Percentiles rank a stretch among this genome's conserved stretches.
phyloP scores from a whole-genome alignment of 2,888 invertebrate species.

The Aromia moschata region DNA sequence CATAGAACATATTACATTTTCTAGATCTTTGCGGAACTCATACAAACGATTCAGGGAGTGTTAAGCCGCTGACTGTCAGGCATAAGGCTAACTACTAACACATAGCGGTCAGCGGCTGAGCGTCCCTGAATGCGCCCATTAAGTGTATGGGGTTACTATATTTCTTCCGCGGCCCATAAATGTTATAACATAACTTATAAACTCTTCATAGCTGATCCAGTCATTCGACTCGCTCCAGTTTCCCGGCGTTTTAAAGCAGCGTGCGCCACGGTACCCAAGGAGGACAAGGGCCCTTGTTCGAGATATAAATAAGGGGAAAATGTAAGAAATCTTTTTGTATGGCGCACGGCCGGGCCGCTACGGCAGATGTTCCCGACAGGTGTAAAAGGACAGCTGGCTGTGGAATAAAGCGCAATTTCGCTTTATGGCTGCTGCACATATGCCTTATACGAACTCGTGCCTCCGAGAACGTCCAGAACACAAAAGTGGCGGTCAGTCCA shows the following conservation, averaged over 20 bases:
- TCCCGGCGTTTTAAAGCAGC: background rate
- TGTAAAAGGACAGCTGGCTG: slow-evolving; percentile 31
- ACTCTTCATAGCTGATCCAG: too few species aligned
- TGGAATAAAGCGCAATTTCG: slow-evolving; percentile 14
- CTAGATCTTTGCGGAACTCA: too few species aligned
- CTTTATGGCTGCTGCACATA: slow-evolving; percentile 12
- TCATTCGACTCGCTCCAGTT: too few species aligned
- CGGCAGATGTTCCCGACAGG: slow-evolving; percentile 34
- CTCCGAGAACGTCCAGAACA: slow-evolving; percentile 3
- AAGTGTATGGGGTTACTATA: too few species aligned
- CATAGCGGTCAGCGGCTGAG: too few species aligned
- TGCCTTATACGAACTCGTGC: slow-evolving; percentile 13
- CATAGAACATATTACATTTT: too few species aligned
- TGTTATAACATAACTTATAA: too few species aligned
- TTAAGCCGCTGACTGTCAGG: too few species aligned
- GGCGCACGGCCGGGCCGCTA: slow-evolving; percentile 31
- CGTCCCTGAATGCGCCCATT: too few species aligned
- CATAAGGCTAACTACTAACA: too few species aligned
- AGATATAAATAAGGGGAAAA: slow-evolving; percentile 14
- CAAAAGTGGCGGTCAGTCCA: slow-evolving; percentile 18
- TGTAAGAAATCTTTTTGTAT: slow-evolving; percentile 27
- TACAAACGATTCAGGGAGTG: too few species aligned
- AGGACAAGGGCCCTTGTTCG: slow-evolving; percentile 5
- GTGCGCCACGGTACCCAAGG: background rate
- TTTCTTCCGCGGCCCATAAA: too few species aligned